Evolutionary conservation across 2,113 vertebrate species (phyloP), one percentile per base, ranked within the genome.

Genomic region (Pachypanchax playfairii): DNA sequence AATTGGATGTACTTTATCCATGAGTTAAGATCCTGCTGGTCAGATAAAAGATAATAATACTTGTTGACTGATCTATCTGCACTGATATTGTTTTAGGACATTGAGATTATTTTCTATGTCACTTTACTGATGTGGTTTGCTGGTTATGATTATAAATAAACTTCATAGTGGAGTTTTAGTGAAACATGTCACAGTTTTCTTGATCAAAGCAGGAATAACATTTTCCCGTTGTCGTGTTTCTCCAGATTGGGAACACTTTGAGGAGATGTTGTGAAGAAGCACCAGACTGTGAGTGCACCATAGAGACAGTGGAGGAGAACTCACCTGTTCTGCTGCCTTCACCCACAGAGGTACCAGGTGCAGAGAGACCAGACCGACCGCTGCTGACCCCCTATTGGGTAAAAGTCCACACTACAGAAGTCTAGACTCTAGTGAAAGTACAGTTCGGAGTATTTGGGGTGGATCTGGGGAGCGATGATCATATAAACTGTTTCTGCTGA

Each of bases 331-430:
- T 93, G 1, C 75, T 90, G 58, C 87, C 90, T 46, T 83, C 75
- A 0, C 4, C 84, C 17, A 65, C 84, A 20, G 86, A 81, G 31
- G 65, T 62, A 36, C 36, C 49, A 20, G 26, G 77, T 4, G 2
- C 47, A 0, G 42, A 14, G 31, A 12, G 38, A 11, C 70, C 74
- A 26, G 51, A 33, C 0, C 1, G 4, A 56, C 77, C 71, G 57
- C 46, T 9, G 14, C 18, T 29, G 22, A 56, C 66, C 31, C 52
- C 73, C 12, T 75, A 86, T 67, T 94, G 93, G 94, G 95, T 96
- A 84, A 90, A 62, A 41, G 15, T 52, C 9, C n/a, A 58, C 22
- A n/a, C 11, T 44, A n/a, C n/a, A 50, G 5, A 49, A 28, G 8
- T 38, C 7, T 13, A 26, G 21, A 39, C 29, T 21, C 0, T 5